These are phyloP conservation scores for Azemiops feae DNA, from an alignment of 2,113 vertebrate species.

Conservation along the genomic window DNA sequence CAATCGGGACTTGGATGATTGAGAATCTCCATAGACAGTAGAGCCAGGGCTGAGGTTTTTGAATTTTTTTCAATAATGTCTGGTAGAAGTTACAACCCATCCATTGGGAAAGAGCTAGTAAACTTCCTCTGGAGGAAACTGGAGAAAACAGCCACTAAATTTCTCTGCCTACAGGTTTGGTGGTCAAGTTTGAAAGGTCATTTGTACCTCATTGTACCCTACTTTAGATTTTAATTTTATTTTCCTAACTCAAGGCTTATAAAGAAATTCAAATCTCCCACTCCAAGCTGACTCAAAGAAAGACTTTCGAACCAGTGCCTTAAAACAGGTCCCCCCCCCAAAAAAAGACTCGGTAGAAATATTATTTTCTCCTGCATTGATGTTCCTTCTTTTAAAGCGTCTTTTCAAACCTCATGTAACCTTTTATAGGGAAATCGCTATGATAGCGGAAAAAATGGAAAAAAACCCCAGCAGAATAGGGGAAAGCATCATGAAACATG, in stretches of 20 bases:
- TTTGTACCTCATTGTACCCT: not conserved
- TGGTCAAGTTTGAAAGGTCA: not conserved
- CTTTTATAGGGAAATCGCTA: not conserved
- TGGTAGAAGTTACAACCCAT: not conserved
- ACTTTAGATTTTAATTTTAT: not conserved
- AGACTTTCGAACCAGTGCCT: fast-evolving
- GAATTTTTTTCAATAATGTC: not conserved
- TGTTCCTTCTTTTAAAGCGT: not conserved
- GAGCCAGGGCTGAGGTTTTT: not conserved
- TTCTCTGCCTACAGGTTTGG: not conserved
- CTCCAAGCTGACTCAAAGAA: not conserved
- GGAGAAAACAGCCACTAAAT: not conserved
- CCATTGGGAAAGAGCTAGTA: not conserved
- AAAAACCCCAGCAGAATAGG: not conserved
- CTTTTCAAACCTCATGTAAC: not conserved
- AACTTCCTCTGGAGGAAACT: not conserved
- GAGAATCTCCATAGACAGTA: not conserved
- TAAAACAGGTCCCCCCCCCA: not conserved
- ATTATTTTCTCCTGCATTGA: not conserved
- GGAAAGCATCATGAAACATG: slow-evolving; percentile 26
- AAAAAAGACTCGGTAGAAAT: not conserved
- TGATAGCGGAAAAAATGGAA: not conserved
- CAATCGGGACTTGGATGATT: not conserved
- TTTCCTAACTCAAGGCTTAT: not conserved
- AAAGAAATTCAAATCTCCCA: not conserved